Conservation (phyloP, 2,888 invertebrate species). For the Limnephilus rhombicus region DNA sequence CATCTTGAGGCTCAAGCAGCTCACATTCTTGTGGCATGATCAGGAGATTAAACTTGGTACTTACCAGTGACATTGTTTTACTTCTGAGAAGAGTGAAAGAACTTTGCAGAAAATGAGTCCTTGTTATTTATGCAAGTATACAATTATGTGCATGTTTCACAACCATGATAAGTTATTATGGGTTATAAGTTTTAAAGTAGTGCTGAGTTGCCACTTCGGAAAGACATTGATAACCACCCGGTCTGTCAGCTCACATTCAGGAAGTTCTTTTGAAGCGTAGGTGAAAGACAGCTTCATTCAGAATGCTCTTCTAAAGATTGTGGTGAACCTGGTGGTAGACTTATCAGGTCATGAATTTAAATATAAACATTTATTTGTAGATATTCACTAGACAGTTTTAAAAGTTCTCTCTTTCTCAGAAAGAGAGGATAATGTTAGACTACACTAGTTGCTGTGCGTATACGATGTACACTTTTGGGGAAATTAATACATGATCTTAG, state of each 20-base stretch:
- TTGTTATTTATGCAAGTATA: not conserved
- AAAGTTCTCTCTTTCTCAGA: not conserved
- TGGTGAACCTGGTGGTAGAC: not conserved
- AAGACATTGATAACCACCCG: not conserved
- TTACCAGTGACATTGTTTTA: not conserved
- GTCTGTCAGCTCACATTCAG: not conserved
- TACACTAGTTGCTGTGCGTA: not conserved
- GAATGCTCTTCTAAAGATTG: not conserved
- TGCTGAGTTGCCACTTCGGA: not conserved
- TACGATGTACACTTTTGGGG: not conserved
- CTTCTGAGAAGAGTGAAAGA: not conserved
- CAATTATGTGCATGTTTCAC: not conserved
- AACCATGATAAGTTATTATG: not conserved
- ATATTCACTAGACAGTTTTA: not conserved
- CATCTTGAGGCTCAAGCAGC: not conserved
- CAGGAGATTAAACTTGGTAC: not conserved
- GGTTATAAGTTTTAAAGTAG: not conserved
- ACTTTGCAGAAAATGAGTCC: not conserved
- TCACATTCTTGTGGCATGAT: not conserved
- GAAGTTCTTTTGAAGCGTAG: not conserved
- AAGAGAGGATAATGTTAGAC: too few species aligned
- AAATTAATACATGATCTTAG: constrained; percentile 80
- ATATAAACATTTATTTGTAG: not conserved
- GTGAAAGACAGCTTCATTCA: not conserved
- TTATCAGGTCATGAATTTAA: not conserved